Evolutionary conservation across 2,888 invertebrate species (phyloP).

Genomic region (Andrena minutula): DNA sequence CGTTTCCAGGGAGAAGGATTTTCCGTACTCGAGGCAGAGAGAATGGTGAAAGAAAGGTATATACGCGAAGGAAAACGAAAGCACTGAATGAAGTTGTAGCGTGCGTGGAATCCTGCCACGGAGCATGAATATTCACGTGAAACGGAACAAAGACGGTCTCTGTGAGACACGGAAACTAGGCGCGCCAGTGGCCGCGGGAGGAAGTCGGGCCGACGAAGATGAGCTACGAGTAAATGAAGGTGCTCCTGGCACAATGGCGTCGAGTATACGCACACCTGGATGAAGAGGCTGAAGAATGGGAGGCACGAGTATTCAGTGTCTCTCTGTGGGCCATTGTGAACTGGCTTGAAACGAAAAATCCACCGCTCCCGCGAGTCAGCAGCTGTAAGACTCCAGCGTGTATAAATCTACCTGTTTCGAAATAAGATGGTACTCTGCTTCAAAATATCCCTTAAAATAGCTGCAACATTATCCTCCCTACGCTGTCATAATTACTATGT

Average conservation of each 20-base stretch:
- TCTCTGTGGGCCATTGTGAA: conserved; percentile 40
- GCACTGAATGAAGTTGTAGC: conserved; percentile 54
- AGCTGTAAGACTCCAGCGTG: neutral
- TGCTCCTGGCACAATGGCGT: conserved; percentile 40
- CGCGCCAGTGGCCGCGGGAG: conserved; percentile 27
- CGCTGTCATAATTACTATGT: too few relatives aligned
- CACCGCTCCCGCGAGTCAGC: neutral
- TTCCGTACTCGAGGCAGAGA: conserved; percentile 2
- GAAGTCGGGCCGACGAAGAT: conserved; percentile 49
- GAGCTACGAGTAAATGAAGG: conserved; percentile 45
- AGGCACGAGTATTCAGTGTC: conserved; percentile 28
- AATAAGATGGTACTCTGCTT: too few relatives aligned
- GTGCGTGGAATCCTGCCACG: conserved; percentile 41
- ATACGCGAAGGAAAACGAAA: conserved; percentile 29
- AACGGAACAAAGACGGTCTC: conserved; percentile 32
- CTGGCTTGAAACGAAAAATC: conserved; percentile 33
- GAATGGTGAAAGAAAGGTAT: conserved; percentile 30
- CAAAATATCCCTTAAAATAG: too few relatives aligned
- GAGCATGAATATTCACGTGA: conserved; percentile 45
- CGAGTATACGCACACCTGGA: conserved; percentile 37
- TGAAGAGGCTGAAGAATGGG: conserved; percentile 20
- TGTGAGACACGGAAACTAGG: conserved; percentile 26
- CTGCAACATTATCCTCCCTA: too few relatives aligned
- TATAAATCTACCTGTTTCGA: too few relatives aligned
- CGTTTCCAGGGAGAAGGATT: neutral